These are phyloP conservation scores for Gasterosteus aculeatus DNA, from an alignment of 2,113 vertebrate species.

Conservation along the genomic window DNA sequence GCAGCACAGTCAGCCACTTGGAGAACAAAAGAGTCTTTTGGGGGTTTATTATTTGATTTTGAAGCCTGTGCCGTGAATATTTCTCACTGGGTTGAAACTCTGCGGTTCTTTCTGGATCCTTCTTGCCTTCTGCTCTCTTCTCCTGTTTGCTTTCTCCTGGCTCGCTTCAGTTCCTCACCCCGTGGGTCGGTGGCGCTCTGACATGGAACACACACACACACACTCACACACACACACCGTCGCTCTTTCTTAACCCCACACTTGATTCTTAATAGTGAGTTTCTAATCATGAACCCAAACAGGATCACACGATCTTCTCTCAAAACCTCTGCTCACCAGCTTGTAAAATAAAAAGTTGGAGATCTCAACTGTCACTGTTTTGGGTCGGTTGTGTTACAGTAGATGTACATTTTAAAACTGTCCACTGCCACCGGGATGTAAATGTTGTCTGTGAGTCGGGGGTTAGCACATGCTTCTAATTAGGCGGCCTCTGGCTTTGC, in stretches of 20 bases:
- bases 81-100: conserved; percentile 32
- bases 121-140: conserved; percentile 14
- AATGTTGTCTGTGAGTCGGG: conserved; percentile 22
- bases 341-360: not conserved
- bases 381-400: conserved; percentile 1
- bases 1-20: conserved; percentile 27
- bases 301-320: conserved; percentile 15
- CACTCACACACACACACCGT: not conserved
- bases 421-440: not conserved
- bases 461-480: conserved; percentile 74
- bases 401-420: conserved; percentile 9
- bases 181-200: conserved; percentile 36
- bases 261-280: conserved; percentile 30
- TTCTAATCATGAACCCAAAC: conserved; percentile 52
- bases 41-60: conserved; percentile 47
- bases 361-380: conserved; percentile 15
- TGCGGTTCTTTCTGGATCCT: conserved; percentile 28
- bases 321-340: conserved; percentile 9
- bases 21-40: conserved; percentile 57
- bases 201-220: conserved; percentile 11
- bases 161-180: conserved; percentile 42
- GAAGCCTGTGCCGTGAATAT: conserved; percentile 28
- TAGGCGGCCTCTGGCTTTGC: conserved; percentile 48
- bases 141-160: conserved; percentile 59
- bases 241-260: not conserved